A percentile compares a stretch with the other conserved stretches of the same genome.
These are phyloP conservation scores for Amiota minor DNA, from an alignment of 2,888 invertebrate genomes.

Conservation along the genomic window DNA sequence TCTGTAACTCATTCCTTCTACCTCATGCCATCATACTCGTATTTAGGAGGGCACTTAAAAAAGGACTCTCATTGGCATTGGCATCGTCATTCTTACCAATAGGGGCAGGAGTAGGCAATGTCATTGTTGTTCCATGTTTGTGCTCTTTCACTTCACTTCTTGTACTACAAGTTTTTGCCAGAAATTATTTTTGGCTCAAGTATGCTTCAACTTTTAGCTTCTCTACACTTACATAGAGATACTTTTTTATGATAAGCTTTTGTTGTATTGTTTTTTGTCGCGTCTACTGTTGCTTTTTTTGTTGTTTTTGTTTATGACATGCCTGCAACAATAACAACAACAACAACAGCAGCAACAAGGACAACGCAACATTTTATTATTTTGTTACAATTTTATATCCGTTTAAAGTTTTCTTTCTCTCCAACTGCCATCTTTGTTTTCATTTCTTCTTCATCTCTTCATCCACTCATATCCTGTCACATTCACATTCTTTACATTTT, in stretches of 20 bases:
- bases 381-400: constrained; percentile 61
- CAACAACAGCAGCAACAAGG: constrained; percentile 34
- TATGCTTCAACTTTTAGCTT: constrained; percentile 34
- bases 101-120: too few relatives aligned
- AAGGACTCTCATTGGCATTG: too few relatives aligned
- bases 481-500: too few relatives aligned
- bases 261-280: constrained; percentile 20
- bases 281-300: constrained; percentile 42
- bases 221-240: neutral
- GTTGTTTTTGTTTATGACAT: constrained; percentile 20
- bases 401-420: constrained; percentile 49
- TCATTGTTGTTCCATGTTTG: too few relatives aligned
- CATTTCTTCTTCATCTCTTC: constrained; percentile 35
- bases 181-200: constrained; percentile 51
- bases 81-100: too few relatives aligned
- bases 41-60: neutral
- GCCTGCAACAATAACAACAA: constrained; percentile 40
- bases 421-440: constrained; percentile 9
- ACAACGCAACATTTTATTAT: constrained; percentile 57
- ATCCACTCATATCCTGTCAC: too few relatives aligned
- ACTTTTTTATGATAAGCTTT: constrained; percentile 7
- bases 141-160: neutral
- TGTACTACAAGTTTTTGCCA: constrained; percentile 41
- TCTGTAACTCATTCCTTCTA: constrained; percentile 36
- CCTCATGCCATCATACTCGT: neutral